Percentiles rank a stretch among this genome's conserved stretches.
Evolutionary conservation across 2,113 vertebrate genomes (phyloP).

Genomic region (Dasyurus viverrinus): DNA sequence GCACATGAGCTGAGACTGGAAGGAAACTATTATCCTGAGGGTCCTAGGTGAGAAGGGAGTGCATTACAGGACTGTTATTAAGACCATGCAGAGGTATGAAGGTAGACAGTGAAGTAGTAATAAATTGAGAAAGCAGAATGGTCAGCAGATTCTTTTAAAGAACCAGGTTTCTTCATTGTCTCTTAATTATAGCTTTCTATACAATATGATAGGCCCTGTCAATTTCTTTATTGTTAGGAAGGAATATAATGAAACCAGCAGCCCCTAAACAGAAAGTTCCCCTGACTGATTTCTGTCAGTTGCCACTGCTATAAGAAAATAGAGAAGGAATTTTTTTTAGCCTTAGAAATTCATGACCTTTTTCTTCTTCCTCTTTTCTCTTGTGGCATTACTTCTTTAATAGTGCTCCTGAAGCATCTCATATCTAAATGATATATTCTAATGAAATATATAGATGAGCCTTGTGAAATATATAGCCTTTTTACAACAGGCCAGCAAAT

Average conservation of each 20-base stretch:
- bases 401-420: background rate
- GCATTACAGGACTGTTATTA: background rate
- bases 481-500: background rate
- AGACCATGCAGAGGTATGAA: background rate
- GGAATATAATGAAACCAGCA: background rate
- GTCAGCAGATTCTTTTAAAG: background rate
- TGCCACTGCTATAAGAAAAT: background rate
- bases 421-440: background rate
- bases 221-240: background rate
- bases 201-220: background rate
- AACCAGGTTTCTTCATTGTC: background rate
- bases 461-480: background rate
- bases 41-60: background rate
- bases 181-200: background rate
- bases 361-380: background rate
- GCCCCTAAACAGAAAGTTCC: background rate
- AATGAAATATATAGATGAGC: background rate
- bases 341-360: background rate
- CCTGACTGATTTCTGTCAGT: background rate
- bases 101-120: background rate
- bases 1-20: background rate
- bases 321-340: background rate
- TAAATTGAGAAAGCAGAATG: background rate
- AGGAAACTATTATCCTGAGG: background rate
- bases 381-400: background rate